Conservation (phyloP, 2,888 invertebrate species). For the Melanchra persicariae region DNA sequence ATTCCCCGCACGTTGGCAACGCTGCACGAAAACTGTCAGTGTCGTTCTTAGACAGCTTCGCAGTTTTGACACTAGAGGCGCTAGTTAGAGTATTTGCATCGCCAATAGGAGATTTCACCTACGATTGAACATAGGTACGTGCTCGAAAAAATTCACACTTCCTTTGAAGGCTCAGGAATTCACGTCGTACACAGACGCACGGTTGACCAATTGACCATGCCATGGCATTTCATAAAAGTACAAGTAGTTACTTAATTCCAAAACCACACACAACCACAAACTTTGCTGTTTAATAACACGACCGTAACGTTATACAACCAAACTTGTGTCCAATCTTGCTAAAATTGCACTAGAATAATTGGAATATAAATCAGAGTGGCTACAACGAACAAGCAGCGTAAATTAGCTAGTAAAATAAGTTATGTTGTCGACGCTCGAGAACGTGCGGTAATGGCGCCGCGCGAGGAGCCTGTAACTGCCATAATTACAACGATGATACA, state of each 20-base stretch:
- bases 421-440: slow-evolving; percentile 37
- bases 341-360: slow-evolving; percentile 41
- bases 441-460: slow-evolving; percentile 29
- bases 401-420: slow-evolving; percentile 57
- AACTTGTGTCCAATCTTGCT: slow-evolving; percentile 16
- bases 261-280: background rate
- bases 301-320: background rate
- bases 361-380: slow-evolving; percentile 44
- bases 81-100: no score
- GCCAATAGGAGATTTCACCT: no score
- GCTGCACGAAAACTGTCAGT: no score
- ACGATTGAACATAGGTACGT: no score
- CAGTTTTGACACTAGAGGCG: no score
- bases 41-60: no score
- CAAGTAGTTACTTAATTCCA: background rate
- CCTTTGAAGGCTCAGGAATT: background rate
- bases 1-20: no score
- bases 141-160: background rate
- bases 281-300: background rate
- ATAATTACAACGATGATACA: slow-evolving; percentile 46
- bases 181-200: no score
- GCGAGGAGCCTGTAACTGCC: slow-evolving; percentile 11
- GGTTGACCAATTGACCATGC: no score
- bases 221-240: no score
- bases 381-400: slow-evolving; percentile 36